These are phyloP conservation scores for Mus spretus DNA, from an alignment of 2,797 vertebrate genomes.

Conservation along the genomic window DNA sequence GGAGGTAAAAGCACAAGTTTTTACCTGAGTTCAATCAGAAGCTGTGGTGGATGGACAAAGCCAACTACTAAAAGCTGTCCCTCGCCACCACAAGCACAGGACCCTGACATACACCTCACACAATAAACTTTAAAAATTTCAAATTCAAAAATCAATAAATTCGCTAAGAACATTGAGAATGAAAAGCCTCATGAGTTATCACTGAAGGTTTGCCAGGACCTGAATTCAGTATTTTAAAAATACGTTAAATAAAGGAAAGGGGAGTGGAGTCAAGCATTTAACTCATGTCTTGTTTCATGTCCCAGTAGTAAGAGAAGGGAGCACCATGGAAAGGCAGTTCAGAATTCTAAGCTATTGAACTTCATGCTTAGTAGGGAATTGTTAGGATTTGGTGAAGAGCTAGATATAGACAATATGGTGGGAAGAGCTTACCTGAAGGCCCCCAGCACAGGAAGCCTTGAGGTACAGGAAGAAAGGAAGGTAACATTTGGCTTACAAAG, in stretches of 20 bases:
- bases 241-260: background rate
- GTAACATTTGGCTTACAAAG: background rate
- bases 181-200: slow-evolving; percentile 34
- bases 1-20: background rate
- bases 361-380: slow-evolving; percentile 7
- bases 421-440: background rate
- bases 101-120: background rate
- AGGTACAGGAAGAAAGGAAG: background rate
- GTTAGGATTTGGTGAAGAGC: background rate
- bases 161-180: slow-evolving; percentile 1
- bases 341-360: background rate
- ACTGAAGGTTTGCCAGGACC: background rate
- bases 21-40: background rate
- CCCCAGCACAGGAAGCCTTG: background rate
- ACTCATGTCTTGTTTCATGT: background rate
- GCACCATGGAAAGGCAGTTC: background rate
- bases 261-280: background rate
- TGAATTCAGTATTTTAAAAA: background rate
- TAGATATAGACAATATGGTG: background rate
- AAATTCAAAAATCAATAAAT: background rate
- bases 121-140: background rate
- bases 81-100: background rate
- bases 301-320: background rate
- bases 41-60: background rate
- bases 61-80: background rate